Conservation (phyloP, 2,888 invertebrate species). For the Ctenicera cuprea region DNA sequence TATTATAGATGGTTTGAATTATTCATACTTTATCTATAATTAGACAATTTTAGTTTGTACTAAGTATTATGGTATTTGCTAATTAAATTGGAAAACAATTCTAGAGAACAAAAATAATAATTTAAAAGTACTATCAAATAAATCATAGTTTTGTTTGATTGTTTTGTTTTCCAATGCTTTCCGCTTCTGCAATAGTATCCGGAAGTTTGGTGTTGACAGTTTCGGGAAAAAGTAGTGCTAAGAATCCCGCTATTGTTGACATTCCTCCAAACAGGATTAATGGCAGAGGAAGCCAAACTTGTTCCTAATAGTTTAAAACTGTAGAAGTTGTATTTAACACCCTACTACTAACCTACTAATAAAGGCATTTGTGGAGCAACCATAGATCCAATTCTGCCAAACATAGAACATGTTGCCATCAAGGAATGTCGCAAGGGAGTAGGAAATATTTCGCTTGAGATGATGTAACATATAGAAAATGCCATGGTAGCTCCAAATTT, state of each 20-base stretch:
- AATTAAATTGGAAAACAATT: too few species aligned
- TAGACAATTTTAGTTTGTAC: too few species aligned
- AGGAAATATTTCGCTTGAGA: constrained; percentile 82
- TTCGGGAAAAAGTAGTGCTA: constrained; percentile 82
- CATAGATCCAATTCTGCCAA: constrained; percentile 80
- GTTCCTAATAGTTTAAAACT: constrained; percentile 57
- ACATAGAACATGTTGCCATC: constrained; percentile 80
- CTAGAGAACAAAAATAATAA: too few species aligned
- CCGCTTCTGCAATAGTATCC: constrained; percentile 83
- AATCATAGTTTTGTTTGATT: constrained; percentile 7
- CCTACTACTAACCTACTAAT: constrained; percentile 71
- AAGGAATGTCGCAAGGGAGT: constrained; percentile 78
- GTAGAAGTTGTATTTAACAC: constrained; percentile 51
- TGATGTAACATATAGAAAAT: constrained; percentile 80
- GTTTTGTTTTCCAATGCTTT: constrained; percentile 70
- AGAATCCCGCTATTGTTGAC: constrained; percentile 77
- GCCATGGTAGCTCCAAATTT: constrained; percentile 81
- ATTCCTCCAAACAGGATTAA: constrained; percentile 79
- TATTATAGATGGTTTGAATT: too few species aligned
- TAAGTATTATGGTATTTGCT: too few species aligned
- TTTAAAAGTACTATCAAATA: background rate
- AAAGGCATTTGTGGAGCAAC: constrained; percentile 81
- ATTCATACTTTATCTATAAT: too few species aligned
- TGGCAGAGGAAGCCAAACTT: constrained; percentile 74
- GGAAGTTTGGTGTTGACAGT: constrained; percentile 80